Evolutionary conservation across 2,797 vertebrate genomes (phyloP).

Genomic region (Parambassis ranga): DNA sequence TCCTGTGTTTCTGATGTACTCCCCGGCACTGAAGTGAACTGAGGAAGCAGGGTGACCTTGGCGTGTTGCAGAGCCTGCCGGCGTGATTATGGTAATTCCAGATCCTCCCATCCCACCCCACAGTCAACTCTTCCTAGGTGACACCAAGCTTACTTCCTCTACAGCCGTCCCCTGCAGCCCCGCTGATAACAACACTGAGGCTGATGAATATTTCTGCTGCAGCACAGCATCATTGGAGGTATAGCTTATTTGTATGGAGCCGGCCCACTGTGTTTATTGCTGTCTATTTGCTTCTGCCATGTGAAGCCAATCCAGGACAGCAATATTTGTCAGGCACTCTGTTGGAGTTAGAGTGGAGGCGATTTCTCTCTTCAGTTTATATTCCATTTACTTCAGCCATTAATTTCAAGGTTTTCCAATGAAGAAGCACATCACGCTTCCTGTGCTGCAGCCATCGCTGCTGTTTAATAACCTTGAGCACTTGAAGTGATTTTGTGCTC

Average conservation of each 20-base stretch:
- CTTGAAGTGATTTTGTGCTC: conserved; percentile 34
- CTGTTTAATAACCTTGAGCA: conserved; percentile 37
- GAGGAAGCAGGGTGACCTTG: conserved; percentile 74
- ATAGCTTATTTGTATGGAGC: background rate
- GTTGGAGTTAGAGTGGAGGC: conserved; percentile 10
- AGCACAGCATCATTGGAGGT: conserved; percentile 23
- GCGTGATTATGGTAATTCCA: conserved; percentile 69
- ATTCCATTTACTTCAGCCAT: conserved; percentile 17
- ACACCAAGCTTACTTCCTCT: conserved; percentile 53
- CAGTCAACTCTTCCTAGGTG: conserved; percentile 51
- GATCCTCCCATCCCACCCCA: conserved; percentile 32
- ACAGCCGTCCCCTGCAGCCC: conserved; percentile 15
- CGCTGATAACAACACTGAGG: conserved; percentile 15
- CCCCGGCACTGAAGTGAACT: conserved; percentile 40
- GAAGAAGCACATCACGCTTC: conserved; percentile 3
- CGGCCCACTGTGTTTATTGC: conserved; percentile 2
- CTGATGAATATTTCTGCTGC: conserved; percentile 27
- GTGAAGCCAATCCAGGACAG: conserved; percentile 3
- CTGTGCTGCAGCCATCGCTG: background rate
- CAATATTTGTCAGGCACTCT: background rate
- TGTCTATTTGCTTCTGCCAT: conserved; percentile 2
- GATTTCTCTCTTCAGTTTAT: conserved; percentile 9
- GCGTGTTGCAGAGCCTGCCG: conserved; percentile 51
- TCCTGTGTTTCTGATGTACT: conserved; percentile 47
- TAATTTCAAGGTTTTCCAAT: conserved; percentile 32